Conservation (phyloP, 2,113 vertebrate species). For the Poeciliopsis turrubarensis region DNA sequence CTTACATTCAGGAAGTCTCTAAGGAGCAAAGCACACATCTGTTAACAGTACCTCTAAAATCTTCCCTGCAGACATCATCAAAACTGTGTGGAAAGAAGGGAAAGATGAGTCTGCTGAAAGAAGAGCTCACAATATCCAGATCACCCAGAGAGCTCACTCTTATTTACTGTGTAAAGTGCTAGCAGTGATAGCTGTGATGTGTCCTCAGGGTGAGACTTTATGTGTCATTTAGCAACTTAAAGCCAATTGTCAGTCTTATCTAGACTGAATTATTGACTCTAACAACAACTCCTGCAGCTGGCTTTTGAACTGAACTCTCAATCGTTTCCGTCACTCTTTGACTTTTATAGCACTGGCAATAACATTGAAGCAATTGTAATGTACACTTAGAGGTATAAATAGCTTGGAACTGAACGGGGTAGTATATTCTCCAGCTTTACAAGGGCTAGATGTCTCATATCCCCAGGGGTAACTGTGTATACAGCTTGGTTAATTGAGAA, state of each 20-base stretch:
- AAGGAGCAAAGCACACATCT: too few species aligned
- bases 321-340: slow-evolving; percentile 28
- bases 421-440: slow-evolving; percentile 22
- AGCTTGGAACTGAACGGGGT: not conserved
- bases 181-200: too few species aligned
- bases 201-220: slow-evolving; percentile 15
- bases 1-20: too few species aligned
- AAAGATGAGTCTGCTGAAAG: too few species aligned
- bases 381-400: slow-evolving; percentile 19
- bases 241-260: slow-evolving; percentile 36
- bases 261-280: slow-evolving; percentile 44
- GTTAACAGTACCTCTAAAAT: too few species aligned
- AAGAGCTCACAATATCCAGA: too few species aligned
- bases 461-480: slow-evolving; percentile 25
- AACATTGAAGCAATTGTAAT: slow-evolving; percentile 11
- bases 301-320: slow-evolving; percentile 7
- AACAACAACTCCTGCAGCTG: slow-evolving; percentile 23
- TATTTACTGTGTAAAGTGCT: too few species aligned
- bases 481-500: slow-evolving; percentile 32
- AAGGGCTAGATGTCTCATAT: slow-evolving; percentile 28
- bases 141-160: too few species aligned
- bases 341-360: slow-evolving; percentile 35
- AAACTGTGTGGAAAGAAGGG: too few species aligned
- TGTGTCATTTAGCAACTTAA: slow-evolving; percentile 19
- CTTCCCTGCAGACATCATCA: too few species aligned